Percentiles rank a stretch among this genome's conserved stretches.
Evolutionary conservation across 2,113 vertebrate species (phyloP).

Genomic region (Potamarius usumacintae): DNA sequence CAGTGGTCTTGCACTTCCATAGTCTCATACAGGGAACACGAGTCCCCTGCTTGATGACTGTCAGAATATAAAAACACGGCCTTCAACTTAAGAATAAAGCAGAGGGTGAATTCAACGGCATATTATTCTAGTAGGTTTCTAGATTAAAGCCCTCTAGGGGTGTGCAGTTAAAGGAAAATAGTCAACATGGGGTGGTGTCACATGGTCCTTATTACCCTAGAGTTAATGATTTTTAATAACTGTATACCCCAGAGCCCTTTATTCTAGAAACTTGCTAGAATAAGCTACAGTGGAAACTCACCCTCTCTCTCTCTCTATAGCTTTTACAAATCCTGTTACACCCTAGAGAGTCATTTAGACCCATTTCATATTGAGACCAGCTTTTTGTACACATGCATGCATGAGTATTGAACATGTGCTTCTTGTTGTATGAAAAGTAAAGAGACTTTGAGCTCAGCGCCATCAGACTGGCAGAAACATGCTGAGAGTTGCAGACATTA

Average conservation of each 20-base stretch:
- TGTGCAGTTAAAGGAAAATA: neutral
- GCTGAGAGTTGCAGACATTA: neutral
- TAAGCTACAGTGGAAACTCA: neutral
- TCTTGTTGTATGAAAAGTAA: neutral
- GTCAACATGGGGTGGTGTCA: neutral
- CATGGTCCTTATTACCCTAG: neutral
- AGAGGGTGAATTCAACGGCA: neutral
- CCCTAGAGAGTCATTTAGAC: neutral
- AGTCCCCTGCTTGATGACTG: neutral
- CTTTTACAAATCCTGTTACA: neutral
- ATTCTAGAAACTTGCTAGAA: neutral
- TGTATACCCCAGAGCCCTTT: neutral
- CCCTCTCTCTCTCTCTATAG: neutral
- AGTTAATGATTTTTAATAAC: conserved; percentile 1
- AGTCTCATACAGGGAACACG: neutral
- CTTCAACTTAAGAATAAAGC: neutral
- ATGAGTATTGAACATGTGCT: neutral
- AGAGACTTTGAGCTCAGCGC: neutral
- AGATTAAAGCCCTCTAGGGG: neutral
- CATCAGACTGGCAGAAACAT: neutral
- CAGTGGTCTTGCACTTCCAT: neutral
- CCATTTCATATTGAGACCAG: neutral
- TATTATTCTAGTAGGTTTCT: neutral
- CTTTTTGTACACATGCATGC: neutral
- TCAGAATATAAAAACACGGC: neutral